Evolutionary conservation across 2,113 vertebrate species (phyloP), one percentile per base, ranked within the genome.

Genomic region (Gallinago jamesoni): DNA sequence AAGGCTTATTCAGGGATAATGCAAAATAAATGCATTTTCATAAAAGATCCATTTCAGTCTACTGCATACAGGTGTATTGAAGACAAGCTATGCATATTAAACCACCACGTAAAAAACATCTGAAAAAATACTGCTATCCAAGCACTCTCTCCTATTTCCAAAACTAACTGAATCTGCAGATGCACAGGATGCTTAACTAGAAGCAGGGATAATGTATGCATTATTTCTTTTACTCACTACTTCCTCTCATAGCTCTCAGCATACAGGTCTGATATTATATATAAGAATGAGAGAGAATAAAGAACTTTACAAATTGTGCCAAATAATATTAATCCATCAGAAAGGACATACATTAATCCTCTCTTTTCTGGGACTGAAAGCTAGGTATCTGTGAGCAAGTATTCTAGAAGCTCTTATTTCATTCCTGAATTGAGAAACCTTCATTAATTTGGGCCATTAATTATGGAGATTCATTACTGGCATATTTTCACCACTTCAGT

Each of bases 281-380:
- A 33, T 80, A 87, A 96, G 81, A 94, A 95, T 66, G 53, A 93
- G 60, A 53, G 79, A 85, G 63, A 93, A 96, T 76, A 96, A 97
- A 94, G 83, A 69, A 95, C 97, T 96, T 97, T 81, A 97, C 62
- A 97, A 89, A 93, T 93, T 89, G 80, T 96, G 94, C 95, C 96
- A 98, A 97, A 95, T 87, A 80, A 95, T 89, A 95, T 97, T 76
- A 97, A 93, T 96, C 67, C 76, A 53, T 66, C 25, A n/a, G 94
- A 95, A 96, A 96, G 48, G 39, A 74, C 72, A 79, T 72, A 91
- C 95, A 97, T 96, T 92, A 97, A 93, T 92, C 77, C 83, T 43
- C 75, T 82, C 64, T 41, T 64, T 73, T 84, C 52, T 43, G n/a
- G 63, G 60, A 76, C 45, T 90, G 85, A 96, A 95, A 93, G 85